Evolutionary conservation across 2,797 vertebrate species (phyloP).

Genomic region (Channallabes apus): DNA sequence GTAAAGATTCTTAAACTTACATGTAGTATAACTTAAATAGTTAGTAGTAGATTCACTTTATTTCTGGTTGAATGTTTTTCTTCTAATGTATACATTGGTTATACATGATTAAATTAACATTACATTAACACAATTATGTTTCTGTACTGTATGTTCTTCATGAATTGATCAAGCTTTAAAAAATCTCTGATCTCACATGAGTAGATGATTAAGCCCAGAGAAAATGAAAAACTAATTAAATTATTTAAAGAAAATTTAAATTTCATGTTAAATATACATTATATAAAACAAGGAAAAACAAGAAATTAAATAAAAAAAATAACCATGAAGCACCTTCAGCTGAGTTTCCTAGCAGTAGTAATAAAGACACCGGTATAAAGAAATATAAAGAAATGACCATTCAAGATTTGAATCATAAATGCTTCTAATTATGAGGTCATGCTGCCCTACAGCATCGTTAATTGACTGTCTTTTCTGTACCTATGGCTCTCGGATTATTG

Average conservation of each 20-base stretch:
- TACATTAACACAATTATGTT: background rate
- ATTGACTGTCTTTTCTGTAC: slow-evolving; percentile 30
- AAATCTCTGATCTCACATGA: background rate
- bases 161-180: background rate
- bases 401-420: background rate
- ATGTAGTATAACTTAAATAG: background rate
- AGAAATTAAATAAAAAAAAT: background rate
- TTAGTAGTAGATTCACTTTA: background rate
- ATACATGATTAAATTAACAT: background rate
- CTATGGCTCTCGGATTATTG: slow-evolving; percentile 40
- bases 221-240: too few species aligned
- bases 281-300: background rate
- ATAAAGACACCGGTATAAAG: too few species aligned
- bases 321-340: background rate
- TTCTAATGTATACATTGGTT: background rate
- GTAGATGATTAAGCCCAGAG: background rate
- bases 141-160: background rate
- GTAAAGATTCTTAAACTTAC: background rate
- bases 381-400: background rate
- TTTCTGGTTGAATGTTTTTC: background rate
- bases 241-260: background rate
- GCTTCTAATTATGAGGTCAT: background rate
- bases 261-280: background rate
- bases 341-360: background rate
- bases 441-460: background rate